These are phyloP conservation scores for Nomia melanderi DNA, from an alignment of 1,140 invertebrate species.

Conservation along the genomic window DNA sequence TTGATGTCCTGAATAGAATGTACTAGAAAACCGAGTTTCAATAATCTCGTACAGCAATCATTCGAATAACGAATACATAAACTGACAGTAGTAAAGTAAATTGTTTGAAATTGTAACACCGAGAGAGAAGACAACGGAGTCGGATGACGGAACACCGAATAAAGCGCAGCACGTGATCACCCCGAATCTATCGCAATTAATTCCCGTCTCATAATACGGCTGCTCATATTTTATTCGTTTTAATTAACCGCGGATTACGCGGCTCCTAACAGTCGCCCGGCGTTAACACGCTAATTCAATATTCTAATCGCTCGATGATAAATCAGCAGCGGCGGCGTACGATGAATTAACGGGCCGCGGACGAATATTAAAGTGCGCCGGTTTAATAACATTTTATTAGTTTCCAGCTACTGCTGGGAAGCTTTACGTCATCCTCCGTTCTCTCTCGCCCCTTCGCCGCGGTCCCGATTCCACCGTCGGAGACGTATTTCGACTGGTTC, in stretches of 20 bases:
- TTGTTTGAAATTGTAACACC: too few relatives aligned
- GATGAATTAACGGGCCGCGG: constrained; percentile 23
- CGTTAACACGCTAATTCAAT: constrained; percentile 36
- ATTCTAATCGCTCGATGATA: constrained; percentile 36
- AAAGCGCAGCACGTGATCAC: not conserved
- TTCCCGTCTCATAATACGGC: not conserved
- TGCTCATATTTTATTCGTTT: constrained; percentile 32
- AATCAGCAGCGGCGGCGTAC: constrained; percentile 12
- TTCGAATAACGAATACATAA: too few relatives aligned
- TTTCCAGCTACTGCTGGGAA: not conserved
- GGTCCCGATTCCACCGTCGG: too few relatives aligned
- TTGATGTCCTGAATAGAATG: too few relatives aligned
- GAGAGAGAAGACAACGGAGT: not conserved
- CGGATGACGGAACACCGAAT: not conserved
- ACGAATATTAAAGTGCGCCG: constrained; percentile 29
- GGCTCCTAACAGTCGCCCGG: not conserved
- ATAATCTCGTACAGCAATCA: too few relatives aligned
- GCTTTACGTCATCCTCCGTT: not conserved
- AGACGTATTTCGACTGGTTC: not conserved
- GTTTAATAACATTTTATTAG: constrained; percentile 45
- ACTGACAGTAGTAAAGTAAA: too few relatives aligned
- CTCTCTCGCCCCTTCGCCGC: not conserved
- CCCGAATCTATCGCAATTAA: constrained; percentile 18
- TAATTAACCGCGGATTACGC: constrained; percentile 32
- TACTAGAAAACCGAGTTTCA: too few relatives aligned